Evolutionary conservation across 1,140 invertebrate species (phyloP).

Genomic region (Musca vetustissima): DNA sequence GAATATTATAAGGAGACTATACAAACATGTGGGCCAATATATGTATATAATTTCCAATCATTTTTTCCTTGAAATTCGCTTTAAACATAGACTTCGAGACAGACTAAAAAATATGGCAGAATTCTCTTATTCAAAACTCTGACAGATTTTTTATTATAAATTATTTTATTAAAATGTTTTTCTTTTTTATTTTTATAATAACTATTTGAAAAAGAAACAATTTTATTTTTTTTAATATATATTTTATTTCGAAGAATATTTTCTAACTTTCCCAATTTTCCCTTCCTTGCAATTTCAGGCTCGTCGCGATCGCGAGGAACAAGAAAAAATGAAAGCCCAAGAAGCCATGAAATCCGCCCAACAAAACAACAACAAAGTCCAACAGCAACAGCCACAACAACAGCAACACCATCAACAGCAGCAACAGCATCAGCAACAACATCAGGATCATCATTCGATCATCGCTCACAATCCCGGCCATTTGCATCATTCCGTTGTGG

Average conservation of each 20-base stretch:
- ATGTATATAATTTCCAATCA: too few relatives aligned
- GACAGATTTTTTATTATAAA: too few relatives aligned
- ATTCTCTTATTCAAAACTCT: too few relatives aligned
- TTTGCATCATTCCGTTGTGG: slow-evolving; percentile 54
- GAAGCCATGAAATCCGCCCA: slow-evolving; percentile 82
- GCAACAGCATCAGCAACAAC: slow-evolving; percentile 57
- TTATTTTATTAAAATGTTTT: too few relatives aligned
- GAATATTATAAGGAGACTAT: too few relatives aligned
- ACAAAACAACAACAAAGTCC: slow-evolving; percentile 60
- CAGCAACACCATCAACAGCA: slow-evolving; percentile 63
- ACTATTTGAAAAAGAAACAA: too few relatives aligned
- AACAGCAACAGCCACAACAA: slow-evolving; percentile 61
- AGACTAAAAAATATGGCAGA: too few relatives aligned
- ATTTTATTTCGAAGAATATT: neutral
- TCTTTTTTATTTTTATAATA: too few relatives aligned
- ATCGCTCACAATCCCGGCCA: slow-evolving; percentile 58
- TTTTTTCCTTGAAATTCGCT: too few relatives aligned
- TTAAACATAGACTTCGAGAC: too few relatives aligned
- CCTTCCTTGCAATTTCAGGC: slow-evolving; percentile 50
- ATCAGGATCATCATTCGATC: slow-evolving; percentile 60
- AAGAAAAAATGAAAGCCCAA: slow-evolving; percentile 87
- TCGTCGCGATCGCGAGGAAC: slow-evolving; percentile 84
- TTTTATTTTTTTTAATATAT: slow-evolving; percentile 1
- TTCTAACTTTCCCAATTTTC: neutral
- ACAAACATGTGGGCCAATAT: too few relatives aligned